Percentiles rank a stretch among this genome's conserved stretches.
Evolutionary conservation across 2,888 invertebrate species (phyloP).

Genomic region (Digitonthophagus gazella): DNA sequence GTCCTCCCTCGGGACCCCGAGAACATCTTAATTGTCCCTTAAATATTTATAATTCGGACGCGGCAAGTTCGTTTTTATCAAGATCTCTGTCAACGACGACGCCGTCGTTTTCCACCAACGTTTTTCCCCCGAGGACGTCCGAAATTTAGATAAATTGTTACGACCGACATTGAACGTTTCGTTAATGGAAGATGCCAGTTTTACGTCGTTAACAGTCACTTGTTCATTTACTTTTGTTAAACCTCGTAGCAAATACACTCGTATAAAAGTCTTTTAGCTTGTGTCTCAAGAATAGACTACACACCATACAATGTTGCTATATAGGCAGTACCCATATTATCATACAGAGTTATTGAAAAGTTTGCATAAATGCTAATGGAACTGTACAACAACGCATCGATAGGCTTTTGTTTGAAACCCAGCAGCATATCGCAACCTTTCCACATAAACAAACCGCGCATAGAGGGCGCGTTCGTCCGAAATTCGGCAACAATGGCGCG

Average conservation of each 20-base stretch:
- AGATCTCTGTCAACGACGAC: not conserved
- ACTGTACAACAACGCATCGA: not conserved
- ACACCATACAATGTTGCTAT: too few relatives aligned
- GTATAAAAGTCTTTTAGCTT: too few relatives aligned
- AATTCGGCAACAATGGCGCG: not conserved
- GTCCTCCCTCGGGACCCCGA: not conserved
- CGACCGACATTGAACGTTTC: not conserved
- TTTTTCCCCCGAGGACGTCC: constrained; percentile 1
- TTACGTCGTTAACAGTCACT: not conserved
- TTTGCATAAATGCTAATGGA: not conserved
- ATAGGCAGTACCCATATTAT: not conserved
- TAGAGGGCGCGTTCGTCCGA: not conserved
- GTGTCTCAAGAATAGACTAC: too few relatives aligned
- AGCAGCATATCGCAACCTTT: not conserved
- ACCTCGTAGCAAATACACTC: too few relatives aligned
- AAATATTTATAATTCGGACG: constrained; percentile 14
- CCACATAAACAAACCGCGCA: not conserved
- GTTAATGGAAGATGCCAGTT: constrained; percentile 7
- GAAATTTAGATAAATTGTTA: constrained; percentile 12
- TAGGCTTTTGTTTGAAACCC: not conserved
- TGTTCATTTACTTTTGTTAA: too few relatives aligned
- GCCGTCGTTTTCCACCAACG: not conserved
- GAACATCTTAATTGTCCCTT: constrained; percentile 14
- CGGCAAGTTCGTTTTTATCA: constrained; percentile 5
- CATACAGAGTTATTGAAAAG: too few relatives aligned